These are phyloP conservation scores for Pachyramphus minor DNA, from an alignment of 2,113 vertebrate genomes.

Conservation along the genomic window DNA sequence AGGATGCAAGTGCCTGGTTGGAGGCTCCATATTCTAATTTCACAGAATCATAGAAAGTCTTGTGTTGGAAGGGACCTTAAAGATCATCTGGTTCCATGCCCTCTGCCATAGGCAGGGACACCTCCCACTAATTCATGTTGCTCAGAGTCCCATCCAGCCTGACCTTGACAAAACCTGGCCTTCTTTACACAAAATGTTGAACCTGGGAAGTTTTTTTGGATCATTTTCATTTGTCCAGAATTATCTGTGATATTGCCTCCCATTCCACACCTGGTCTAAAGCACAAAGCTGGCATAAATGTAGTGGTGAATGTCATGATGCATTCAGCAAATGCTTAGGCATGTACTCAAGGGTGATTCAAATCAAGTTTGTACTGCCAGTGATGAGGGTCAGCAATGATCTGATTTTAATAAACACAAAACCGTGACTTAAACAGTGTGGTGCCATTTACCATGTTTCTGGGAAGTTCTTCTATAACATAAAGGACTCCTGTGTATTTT, in stretches of 20 bases:
- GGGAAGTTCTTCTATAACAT: neutral
- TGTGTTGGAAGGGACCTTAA: neutral
- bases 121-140: neutral
- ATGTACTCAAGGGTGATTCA: neutral
- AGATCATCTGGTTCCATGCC: neutral
- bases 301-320: neutral
- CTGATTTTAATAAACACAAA: slow-evolving; percentile 3
- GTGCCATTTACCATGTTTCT: neutral
- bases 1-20: neutral
- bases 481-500: slow-evolving; percentile 1
- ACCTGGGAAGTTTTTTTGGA: neutral
- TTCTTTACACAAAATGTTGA: neutral
- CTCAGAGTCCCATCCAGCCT: neutral
- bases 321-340: neutral
- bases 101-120: neutral
- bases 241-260: neutral
- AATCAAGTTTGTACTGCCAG: neutral
- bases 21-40: neutral
- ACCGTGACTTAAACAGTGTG: neutral
- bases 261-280: neutral
- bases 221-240: neutral
- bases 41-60: neutral
- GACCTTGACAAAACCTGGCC: neutral
- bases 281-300: neutral
- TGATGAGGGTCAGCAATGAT: neutral